Conservation (phyloP, 2,888 invertebrate species). For the Acronicta aceris region DNA sequence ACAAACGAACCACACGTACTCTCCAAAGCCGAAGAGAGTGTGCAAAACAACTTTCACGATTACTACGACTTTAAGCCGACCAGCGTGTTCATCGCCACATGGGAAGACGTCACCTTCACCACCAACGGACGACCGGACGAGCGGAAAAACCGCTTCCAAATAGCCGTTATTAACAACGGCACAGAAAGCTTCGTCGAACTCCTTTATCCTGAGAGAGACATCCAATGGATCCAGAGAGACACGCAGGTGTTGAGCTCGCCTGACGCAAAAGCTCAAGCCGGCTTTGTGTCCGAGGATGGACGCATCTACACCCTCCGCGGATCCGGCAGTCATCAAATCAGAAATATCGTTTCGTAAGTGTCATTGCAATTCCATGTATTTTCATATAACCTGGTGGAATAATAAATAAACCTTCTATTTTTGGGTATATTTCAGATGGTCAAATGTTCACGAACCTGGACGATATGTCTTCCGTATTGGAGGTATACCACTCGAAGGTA, state of each 20-base stretch:
- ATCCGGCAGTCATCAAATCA: slow-evolving; percentile 97
- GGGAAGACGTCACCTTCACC: slow-evolving; percentile 96
- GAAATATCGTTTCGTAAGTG: slow-evolving; percentile 93
- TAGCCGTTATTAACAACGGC: slow-evolving; percentile 91
- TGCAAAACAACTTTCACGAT: slow-evolving; percentile 93
- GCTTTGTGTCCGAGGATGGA: slow-evolving; percentile 96
- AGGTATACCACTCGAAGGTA: slow-evolving; percentile 89
- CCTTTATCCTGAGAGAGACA: slow-evolving; percentile 95
- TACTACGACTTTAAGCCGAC: slow-evolving; percentile 93
- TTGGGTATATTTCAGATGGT: slow-evolving; percentile 90
- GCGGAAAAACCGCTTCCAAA: slow-evolving; percentile 96
- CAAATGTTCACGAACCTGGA: slow-evolving; percentile 95
- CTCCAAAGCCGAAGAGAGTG: slow-evolving; percentile 91
- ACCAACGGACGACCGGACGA: slow-evolving; percentile 89
- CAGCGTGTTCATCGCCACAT: slow-evolving; percentile 96
- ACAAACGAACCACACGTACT: slow-evolving; percentile 90
- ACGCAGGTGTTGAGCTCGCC: slow-evolving; percentile 93
- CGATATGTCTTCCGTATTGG: slow-evolving; percentile 96
- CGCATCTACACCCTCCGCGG: slow-evolving; percentile 93
- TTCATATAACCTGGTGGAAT: no score
- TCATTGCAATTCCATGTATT: background rate
- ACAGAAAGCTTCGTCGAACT: slow-evolving; percentile 95
- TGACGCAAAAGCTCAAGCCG: slow-evolving; percentile 98
- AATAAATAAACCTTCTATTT: background rate
- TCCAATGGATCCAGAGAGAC: slow-evolving; percentile 97